Evolutionary conservation across 2,888 invertebrate genomes (phyloP).

Genomic region (Elysia crispata): DNA sequence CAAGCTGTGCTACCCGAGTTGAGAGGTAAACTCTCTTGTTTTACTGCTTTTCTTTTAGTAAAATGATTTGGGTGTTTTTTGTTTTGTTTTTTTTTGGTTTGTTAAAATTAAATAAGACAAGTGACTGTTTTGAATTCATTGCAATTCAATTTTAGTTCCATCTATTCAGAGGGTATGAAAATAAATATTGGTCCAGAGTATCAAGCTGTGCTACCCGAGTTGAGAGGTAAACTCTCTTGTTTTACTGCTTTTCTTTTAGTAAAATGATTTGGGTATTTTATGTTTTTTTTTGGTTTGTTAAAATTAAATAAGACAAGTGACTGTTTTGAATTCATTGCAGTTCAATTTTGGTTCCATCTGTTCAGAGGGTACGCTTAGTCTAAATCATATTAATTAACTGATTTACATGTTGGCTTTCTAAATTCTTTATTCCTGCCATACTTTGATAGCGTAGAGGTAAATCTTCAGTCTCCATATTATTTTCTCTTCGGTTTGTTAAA

Average conservation of each 20-base stretch:
- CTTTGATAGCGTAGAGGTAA: no score
- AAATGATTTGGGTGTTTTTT: constrained; percentile 1
- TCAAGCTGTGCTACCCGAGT: constrained; percentile 87
- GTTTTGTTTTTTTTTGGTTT: no score
- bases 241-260: neutral
- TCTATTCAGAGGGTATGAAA: neutral
- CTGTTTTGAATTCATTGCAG: no score
- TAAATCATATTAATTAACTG: no score
- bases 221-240: constrained; percentile 70
- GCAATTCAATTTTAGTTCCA: no score
- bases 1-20: constrained; percentile 87
- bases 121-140: no score
- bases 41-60: constrained; percentile 1
- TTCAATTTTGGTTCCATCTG: no score
- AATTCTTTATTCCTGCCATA: neutral
- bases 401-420: neutral
- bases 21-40: constrained; percentile 70
- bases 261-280: constrained; percentile 3
- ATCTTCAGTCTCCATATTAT: no score
- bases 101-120: no score
- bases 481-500: no score
- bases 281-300: no score
- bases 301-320: no score
- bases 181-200: constrained; percentile 92
- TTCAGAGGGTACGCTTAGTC: neutral